These are phyloP conservation scores for Ceryle rudis DNA, from an alignment of 2,797 vertebrate species.

Conservation along the genomic window DNA sequence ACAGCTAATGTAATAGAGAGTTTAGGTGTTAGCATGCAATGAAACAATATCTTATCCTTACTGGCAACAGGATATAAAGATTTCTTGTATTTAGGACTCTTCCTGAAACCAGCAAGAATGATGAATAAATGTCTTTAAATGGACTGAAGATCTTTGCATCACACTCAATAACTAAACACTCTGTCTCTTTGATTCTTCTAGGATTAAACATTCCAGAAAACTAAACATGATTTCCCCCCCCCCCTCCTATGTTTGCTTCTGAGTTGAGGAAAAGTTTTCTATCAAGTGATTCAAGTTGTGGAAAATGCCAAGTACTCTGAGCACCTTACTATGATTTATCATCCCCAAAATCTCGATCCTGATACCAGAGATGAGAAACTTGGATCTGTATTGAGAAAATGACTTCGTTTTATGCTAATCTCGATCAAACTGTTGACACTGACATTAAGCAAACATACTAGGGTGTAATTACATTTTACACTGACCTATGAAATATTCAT, in stretches of 20 bases:
- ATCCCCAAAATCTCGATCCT: not conserved
- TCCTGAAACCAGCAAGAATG: not conserved
- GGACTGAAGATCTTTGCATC: not conserved
- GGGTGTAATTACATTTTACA: constrained; percentile 55
- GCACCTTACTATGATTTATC: not conserved
- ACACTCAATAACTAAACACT: not conserved
- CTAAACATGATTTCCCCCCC: not conserved
- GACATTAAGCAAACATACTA: constrained; percentile 38
- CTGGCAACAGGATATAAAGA: constrained; percentile 25
- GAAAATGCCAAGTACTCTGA: not conserved
- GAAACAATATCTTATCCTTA: constrained; percentile 22
- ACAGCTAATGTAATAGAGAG: not conserved
- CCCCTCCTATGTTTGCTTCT: not conserved
- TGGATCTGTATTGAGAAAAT: not conserved
- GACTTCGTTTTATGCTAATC: constrained; percentile 12
- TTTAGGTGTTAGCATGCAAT: not conserved
- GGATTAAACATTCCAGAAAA: not conserved
- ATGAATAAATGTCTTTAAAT: not conserved
- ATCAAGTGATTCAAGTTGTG: not conserved
- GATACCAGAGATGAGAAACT: not conserved
- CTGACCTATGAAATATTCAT: constrained; percentile 67
- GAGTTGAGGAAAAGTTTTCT: not conserved
- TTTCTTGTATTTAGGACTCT: constrained; percentile 13
- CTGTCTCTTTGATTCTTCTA: not conserved
- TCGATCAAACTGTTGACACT: constrained; percentile 24